Base-by-base conservation (phyloP, 2,888 invertebrate genomes). In the Patella pellucida region DNA sequence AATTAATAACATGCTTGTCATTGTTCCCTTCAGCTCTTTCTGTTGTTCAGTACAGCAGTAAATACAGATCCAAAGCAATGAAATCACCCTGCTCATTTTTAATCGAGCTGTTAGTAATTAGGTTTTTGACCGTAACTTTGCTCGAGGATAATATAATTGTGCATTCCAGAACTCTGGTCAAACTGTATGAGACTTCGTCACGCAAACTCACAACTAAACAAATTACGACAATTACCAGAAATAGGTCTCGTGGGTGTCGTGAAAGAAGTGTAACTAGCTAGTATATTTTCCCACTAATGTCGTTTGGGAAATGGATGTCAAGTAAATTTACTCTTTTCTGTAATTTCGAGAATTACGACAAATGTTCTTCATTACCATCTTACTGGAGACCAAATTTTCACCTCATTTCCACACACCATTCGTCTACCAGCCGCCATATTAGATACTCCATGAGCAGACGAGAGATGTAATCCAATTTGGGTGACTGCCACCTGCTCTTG, bases 211-310 rank as follows among this genome's bases (percentile, higher is more conserved):
- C 69, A 69, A 68, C 68, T 52, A 68, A 68, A 67, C 73, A 73
- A 73, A 74, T 74, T 74, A 74, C 73, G 69, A 74, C 73, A 74
- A 72, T 74, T 74, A 68, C 54, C 23, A 56, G 73, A 74, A 69
- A 74, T 74, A 50, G 73, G 73, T 74, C 73, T 69, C 73, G 50
- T 9, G 73, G 73, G 73, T 62, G 62, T 62, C 19, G 7, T 62
- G 62, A 23, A 62, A 23, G 19, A 15, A 62, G 62, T 23, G 62
- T 62, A 62, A 62, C 19, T 62, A 62, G 62, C 62, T 19, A 19
- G 62, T 62, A 12, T 19, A 62, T 62, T 62, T 19, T 23, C 23
- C 19, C 23, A 23, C 19, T 62, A 62, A 62, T 62, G 14, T 12
- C 19, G 23, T 62, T 62, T 19, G 19, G 14, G 62, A 62, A 62